phyloP scores from a whole-genome alignment of 2,797 vertebrate species.

The Cryptoblepharus egeriae region DNA sequence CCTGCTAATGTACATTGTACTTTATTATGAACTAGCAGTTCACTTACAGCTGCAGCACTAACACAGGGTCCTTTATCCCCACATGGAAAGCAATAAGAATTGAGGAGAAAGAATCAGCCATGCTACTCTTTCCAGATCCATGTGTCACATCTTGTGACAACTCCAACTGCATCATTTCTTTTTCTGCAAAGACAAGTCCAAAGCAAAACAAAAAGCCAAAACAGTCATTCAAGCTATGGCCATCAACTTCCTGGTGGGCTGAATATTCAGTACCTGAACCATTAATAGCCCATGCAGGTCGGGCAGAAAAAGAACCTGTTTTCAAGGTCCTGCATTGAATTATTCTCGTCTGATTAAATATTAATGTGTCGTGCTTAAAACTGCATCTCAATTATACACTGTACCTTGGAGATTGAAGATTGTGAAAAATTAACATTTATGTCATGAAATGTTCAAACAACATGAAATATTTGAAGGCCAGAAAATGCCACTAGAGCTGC shows the following conservation, averaged over 20 bases:
- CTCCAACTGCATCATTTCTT: not conserved
- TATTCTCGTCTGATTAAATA: constrained; percentile 23
- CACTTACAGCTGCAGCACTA: not conserved
- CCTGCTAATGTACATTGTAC: too few relatives aligned
- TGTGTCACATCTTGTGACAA: not conserved
- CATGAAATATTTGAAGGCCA: constrained; percentile 1
- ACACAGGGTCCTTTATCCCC: not conserved
- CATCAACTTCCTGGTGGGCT: constrained; percentile 7
- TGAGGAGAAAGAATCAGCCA: not conserved
- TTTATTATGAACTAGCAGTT: not conserved
- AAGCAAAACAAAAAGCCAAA: constrained; percentile 15
- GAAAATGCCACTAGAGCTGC: not conserved
- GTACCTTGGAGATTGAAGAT: not conserved
- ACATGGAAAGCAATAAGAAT: not conserved
- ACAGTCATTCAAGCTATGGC: constrained; percentile 12
- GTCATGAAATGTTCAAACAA: constrained; percentile 16
- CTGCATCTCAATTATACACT: constrained; percentile 7
- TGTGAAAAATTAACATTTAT: constrained; percentile 24
- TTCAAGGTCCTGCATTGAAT: not conserved
- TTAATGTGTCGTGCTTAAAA: not conserved
- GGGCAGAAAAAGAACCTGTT: constrained; percentile 18
- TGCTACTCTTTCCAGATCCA: not conserved
- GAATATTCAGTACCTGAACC: not conserved
- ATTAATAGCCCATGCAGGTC: not conserved
- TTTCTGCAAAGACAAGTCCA: not conserved